Conservation (phyloP, 2,888 invertebrate species). For the Aradus depressus region DNA sequence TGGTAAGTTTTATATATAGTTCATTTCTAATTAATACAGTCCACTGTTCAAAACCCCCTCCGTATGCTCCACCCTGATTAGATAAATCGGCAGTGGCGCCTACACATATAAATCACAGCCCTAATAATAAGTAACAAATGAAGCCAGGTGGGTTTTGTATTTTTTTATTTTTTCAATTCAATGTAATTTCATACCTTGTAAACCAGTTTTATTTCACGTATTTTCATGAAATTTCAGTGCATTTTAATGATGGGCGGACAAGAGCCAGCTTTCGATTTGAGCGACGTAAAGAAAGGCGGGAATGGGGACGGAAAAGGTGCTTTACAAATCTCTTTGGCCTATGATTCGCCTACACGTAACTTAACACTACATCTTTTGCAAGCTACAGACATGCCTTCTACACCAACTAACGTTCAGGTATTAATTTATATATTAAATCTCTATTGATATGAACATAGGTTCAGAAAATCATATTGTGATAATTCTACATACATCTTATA, state of each 20-base stretch:
- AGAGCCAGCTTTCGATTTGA: conserved; percentile 37
- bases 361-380: conserved; percentile 88
- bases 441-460: no score
- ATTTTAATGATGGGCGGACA: conserved; percentile 41
- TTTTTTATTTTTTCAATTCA: background rate
- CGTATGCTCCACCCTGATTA: no score
- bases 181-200: background rate
- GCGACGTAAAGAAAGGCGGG: conserved; percentile 35
- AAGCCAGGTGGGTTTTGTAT: no score
- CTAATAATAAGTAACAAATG: background rate
- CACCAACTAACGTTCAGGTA: conserved; percentile 15
- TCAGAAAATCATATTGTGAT: no score
- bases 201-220: background rate
- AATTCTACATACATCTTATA: no score
- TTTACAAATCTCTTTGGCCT: conserved; percentile 76
- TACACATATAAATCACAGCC: background rate
- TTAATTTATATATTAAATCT: no score
- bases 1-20: no score
- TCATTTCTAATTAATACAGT: no score
- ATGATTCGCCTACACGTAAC: conserved; percentile 80
- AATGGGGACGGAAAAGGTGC: conserved; percentile 43
- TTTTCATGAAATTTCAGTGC: conserved; percentile 37
- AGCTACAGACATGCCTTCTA: conserved; percentile 64
- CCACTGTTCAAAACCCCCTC: no score
- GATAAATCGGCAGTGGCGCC: background rate